Conservation (phyloP, 2,797 vertebrate genomes). For the Babyrousa celebensis region DNA sequence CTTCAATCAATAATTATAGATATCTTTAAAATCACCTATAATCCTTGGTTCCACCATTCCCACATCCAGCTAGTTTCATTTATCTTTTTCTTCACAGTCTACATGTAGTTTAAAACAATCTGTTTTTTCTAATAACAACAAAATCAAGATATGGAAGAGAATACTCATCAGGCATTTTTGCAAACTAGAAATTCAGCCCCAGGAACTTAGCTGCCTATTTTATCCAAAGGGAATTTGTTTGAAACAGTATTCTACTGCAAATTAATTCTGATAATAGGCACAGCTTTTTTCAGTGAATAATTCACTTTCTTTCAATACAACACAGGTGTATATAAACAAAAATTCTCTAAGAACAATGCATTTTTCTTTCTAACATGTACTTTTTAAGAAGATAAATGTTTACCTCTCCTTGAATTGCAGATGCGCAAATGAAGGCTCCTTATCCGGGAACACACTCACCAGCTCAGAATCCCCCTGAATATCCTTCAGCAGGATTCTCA, state of each 20-base stretch:
- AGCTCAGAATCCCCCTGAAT: slow-evolving; percentile 71
- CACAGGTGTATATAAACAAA: not conserved
- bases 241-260: not conserved
- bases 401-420: slow-evolving; percentile 65
- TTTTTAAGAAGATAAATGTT: not conserved
- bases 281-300: slow-evolving; percentile 8
- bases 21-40: slow-evolving; percentile 15
- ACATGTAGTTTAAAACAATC: not conserved
- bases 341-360: not conserved
- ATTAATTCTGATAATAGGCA: not conserved
- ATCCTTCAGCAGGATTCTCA: slow-evolving; percentile 72
- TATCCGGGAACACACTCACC: slow-evolving; percentile 60
- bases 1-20: not conserved
- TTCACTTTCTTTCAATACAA: not conserved
- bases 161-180: not conserved
- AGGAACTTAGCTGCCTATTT: not conserved
- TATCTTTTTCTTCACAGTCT: not conserved
- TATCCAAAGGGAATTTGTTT: slow-evolving; percentile 46
- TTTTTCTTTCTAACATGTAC: slow-evolving; percentile 1
- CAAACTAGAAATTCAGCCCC: slow-evolving; percentile 16
- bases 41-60: not conserved
- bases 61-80: not conserved
- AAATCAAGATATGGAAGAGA: not conserved
- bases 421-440: not conserved
- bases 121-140: slow-evolving; percentile 35